Evolutionary conservation across 2,113 vertebrate species (phyloP).

Genomic region (Heterotis niloticus): DNA sequence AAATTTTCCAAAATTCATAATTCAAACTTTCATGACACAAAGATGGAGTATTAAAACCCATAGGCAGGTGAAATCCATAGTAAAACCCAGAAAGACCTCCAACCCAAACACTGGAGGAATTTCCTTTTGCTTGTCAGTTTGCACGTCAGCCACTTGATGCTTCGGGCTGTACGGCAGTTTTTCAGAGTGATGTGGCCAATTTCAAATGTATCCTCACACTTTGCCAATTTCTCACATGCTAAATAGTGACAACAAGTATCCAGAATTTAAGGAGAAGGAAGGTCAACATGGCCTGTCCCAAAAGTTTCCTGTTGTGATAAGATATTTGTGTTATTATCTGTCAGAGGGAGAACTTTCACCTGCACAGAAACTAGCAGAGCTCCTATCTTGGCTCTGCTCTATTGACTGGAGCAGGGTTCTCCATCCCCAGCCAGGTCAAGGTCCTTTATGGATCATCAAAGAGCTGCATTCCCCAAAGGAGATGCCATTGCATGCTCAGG

Average conservation of each 20-base stretch:
- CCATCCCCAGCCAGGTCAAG: not conserved
- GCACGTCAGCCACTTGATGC: not conserved
- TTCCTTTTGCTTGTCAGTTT: too few species aligned
- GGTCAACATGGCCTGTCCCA: slow-evolving; percentile 1
- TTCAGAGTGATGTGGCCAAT: too few species aligned
- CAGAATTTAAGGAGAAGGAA: not conserved
- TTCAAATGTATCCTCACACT: too few species aligned
- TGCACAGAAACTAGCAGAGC: not conserved
- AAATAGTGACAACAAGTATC: slow-evolving; percentile 1
- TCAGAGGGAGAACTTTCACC: slow-evolving; percentile 12
- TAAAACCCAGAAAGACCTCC: not conserved
- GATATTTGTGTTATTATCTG: slow-evolving; percentile 8
- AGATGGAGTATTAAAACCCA: not conserved
- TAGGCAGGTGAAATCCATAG: not conserved
- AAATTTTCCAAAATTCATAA: too few species aligned
- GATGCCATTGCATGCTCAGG: not conserved
- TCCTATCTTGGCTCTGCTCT: not conserved
- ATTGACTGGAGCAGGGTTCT: not conserved
- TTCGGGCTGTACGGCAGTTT: not conserved
- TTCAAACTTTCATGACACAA: too few species aligned
- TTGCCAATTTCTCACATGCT: not conserved
- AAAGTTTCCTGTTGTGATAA: slow-evolving; percentile 17
- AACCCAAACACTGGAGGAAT: not conserved
- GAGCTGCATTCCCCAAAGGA: not conserved
- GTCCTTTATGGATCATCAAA: not conserved